Conservation (phyloP, 2,797 vertebrate species). For the Vipera latastei region DNA sequence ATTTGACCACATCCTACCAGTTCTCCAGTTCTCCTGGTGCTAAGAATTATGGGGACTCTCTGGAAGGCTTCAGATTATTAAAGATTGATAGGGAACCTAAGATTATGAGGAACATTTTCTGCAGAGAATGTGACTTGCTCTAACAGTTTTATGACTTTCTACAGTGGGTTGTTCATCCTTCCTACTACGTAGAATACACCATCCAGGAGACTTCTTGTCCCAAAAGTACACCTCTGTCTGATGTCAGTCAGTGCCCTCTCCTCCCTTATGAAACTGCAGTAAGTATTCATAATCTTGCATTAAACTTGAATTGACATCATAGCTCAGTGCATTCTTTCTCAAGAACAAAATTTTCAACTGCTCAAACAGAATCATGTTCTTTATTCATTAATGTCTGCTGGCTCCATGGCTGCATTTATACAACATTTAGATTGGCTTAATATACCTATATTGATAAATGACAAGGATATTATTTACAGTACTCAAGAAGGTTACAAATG, state of each 20-base stretch:
- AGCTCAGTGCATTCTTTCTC: background rate
- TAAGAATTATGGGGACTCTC: background rate
- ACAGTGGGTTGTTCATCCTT: slow-evolving; percentile 58
- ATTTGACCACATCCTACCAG: background rate
- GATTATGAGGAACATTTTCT: background rate
- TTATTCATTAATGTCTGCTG: background rate
- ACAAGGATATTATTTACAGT: background rate
- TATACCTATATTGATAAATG: background rate
- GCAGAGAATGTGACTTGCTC: background rate
- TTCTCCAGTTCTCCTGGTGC: background rate
- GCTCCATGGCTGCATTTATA: background rate
- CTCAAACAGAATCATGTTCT: background rate
- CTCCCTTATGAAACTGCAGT: slow-evolving; percentile 41
- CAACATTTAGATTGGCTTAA: background rate
- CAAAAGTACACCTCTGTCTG: background rate
- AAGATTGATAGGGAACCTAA: background rate
- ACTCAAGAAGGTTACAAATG: background rate
- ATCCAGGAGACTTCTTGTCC: slow-evolving; percentile 65
- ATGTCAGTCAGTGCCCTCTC: slow-evolving; percentile 40
- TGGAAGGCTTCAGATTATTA: background rate
- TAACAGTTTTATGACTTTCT: slow-evolving; percentile 11
- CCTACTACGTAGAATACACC: slow-evolving; percentile 64
- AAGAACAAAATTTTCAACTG: background rate
- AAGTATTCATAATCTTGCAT: slow-evolving; percentile 31
- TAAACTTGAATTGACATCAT: background rate